phyloP scores from a whole-genome alignment of 2,888 invertebrate species.

The Synergus gifuensis region DNA sequence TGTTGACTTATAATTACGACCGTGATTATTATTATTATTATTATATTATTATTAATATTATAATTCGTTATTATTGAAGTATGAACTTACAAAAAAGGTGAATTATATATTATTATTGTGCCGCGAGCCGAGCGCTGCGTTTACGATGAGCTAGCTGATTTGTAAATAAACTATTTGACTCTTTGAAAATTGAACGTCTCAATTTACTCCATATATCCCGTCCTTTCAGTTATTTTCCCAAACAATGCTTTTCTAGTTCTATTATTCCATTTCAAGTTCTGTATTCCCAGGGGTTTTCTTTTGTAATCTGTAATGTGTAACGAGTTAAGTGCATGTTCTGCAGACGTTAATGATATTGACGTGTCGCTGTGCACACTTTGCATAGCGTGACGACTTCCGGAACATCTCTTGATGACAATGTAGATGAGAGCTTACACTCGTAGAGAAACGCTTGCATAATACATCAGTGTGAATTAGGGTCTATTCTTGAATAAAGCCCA shows the following conservation, averaged over 20 bases:
- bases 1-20: constrained; percentile 42
- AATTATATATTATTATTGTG: constrained; percentile 66
- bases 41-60: constrained; percentile 39
- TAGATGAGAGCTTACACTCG: neutral
- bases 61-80: constrained; percentile 49
- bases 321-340: neutral
- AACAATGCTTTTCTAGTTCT: no score
- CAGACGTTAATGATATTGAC: constrained; percentile 17
- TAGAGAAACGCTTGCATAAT: neutral
- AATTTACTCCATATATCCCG: constrained; percentile 4
- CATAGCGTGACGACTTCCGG: neutral
- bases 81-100: constrained; percentile 52
- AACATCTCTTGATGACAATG: constrained; percentile 1
- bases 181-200: constrained; percentile 67
- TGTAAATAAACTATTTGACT: constrained; percentile 78
- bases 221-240: neutral
- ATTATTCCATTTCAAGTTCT: no score
- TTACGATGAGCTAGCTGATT: constrained; percentile 76
- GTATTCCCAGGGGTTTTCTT: neutral
- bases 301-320: neutral
- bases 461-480: constrained; percentile 13
- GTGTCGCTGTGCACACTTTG: neutral
- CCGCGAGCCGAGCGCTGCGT: constrained; percentile 71
- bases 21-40: constrained; percentile 40
- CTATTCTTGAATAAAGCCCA: neutral